Conservation (phyloP, 2,113 vertebrate genomes). For the Bettongia penicillata region DNA sequence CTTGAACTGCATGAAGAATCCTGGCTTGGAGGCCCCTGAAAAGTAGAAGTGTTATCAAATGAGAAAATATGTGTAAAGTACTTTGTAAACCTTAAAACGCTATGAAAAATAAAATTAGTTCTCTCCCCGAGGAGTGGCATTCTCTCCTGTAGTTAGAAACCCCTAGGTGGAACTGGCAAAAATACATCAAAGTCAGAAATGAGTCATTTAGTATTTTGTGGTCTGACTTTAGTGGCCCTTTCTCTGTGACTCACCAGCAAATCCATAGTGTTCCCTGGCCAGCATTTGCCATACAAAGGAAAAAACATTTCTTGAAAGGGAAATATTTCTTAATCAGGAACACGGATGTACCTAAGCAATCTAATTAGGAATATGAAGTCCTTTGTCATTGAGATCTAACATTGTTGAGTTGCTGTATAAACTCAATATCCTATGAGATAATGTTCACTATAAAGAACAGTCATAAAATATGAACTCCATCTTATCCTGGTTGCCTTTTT, state of each 20-base stretch:
- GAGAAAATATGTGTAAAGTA: background rate
- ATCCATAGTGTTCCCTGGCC: constrained; percentile 31
- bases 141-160: background rate
- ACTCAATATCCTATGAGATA: constrained; percentile 58
- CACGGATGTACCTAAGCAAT: constrained; percentile 21
- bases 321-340: constrained; percentile 54
- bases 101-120: background rate
- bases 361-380: constrained; percentile 52
- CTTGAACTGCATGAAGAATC: background rate
- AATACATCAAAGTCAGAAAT: background rate
- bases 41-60: background rate
- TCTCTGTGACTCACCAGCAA: constrained; percentile 34
- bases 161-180: background rate
- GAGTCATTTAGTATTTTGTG: background rate
- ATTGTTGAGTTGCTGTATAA: constrained; percentile 26
- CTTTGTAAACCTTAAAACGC: background rate
- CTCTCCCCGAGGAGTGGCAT: background rate
- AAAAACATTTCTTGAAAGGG: constrained; percentile 16
- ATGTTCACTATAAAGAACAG: constrained; percentile 38
- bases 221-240: constrained; percentile 7
- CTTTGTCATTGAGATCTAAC: constrained; percentile 43
- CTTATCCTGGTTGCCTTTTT: background rate
- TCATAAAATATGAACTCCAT: constrained; percentile 11
- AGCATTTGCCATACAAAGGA: constrained; percentile 30
- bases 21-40: background rate